Evolutionary conservation across 2,888 invertebrate species (phyloP), one percentile per base, ranked within the genome.

Genomic region (Pantelozetes paolii): DNA sequence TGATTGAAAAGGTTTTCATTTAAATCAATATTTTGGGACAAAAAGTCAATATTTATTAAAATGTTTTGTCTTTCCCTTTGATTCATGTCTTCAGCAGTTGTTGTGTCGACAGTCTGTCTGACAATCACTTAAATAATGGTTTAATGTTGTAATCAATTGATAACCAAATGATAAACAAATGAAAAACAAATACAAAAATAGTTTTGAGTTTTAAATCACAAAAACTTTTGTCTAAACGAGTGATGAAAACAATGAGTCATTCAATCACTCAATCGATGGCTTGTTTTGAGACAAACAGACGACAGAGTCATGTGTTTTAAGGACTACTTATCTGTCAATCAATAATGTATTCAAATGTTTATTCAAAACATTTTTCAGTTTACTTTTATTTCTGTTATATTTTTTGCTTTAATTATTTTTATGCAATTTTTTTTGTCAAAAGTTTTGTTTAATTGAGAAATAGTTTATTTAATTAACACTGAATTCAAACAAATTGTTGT

Each of bases 1-100:
- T 70, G 71, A 26, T 54, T 71, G 2, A 76, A 8, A 1, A 59
- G 59, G 15, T 59, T 45, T 57, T 45, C n/a, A 28, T 74, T 20
- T 13, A 71, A 36, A 36, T 71, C 36, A 0, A 74, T 50, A 36
- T 1, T 36, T 8, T 36, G 0, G n/a, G 62, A 3, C 30, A 74
- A 71, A 15, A 26, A 36, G 1, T 48, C 40, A n/a, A 67, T 74
- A 18, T 74, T 74, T 11, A 11, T n/a, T 26, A 42, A 15, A 54
- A 74, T 74, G 15, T 30, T 15, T 26, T 71, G 30, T 30, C 71
- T 45, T 28, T 26, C 40, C 18, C 15, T 54, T n/a, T 2, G 18
- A n/a, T 71, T 67, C 74, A 75, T 75, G 0, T 15, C 45, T 11
- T 45, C 15, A 2, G 45, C 15, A 45, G 15, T 45, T 15, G 15